Evolutionary conservation across 2,888 invertebrate genomes (phyloP).

Genomic region (Villa cingulata): DNA sequence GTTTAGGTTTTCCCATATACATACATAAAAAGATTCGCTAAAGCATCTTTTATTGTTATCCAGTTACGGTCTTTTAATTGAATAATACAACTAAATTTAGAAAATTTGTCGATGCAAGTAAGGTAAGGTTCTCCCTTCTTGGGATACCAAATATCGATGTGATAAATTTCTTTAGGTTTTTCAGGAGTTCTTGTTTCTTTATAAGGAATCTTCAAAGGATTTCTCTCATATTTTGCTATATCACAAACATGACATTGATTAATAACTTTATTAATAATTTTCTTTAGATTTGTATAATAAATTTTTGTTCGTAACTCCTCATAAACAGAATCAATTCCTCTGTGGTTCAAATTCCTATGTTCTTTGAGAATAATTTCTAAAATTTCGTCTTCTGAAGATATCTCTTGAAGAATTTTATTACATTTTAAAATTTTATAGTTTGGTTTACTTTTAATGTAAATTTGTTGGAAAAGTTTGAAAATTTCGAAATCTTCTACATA

Average conservation of each 20-base stretch:
- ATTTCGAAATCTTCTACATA: not conserved
- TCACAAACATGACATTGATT: constrained; percentile 9
- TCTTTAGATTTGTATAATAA: constrained; percentile 5
- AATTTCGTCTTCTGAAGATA: not conserved
- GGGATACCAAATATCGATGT: not conserved
- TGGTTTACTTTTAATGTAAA: not conserved
- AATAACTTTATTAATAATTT: constrained; percentile 4
- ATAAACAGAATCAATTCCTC: constrained; percentile 6
- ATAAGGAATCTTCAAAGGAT: not conserved
- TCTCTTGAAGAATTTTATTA: not conserved
- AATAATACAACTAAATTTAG: too few relatives aligned
- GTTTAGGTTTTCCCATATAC: constrained; percentile 1
- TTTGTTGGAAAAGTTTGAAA: not conserved
- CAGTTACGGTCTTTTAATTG: not conserved
- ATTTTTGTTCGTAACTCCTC: constrained; percentile 2
- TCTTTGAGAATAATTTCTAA: not conserved
- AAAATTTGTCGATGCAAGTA: too few relatives aligned
- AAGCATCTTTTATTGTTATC: not conserved
- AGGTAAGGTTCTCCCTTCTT: too few relatives aligned
- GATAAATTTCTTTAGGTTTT: not conserved
- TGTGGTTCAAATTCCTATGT: constrained; percentile 5
- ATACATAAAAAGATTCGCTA: not conserved
- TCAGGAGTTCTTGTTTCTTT: not conserved
- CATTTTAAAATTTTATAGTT: not conserved
- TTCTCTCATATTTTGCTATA: constrained; percentile 6